Evolutionary conservation across 92 coral and sea anemone species (phyloP), one percentile per base, ranked within the genome.

Genomic region (Pocillopora grandis): DNA sequence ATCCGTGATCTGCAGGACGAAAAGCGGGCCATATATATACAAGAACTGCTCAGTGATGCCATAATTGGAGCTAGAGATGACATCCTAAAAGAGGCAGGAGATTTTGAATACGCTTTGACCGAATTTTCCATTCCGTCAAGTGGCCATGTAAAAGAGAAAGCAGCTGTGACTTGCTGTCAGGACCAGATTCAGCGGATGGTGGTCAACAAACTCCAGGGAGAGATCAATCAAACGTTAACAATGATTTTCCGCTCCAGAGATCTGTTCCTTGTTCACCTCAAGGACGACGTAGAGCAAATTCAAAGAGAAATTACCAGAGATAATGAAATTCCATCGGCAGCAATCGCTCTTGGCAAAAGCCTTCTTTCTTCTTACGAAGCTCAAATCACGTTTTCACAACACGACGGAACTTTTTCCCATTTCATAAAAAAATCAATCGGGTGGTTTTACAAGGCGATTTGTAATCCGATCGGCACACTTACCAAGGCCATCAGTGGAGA

Each of bases 151-250:
- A 58, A 36, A 9, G 80, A 81, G 6, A 61, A 80, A 14, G 85
- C 82, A 33, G 94, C 92, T 13, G 84, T 80, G 11, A 78, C n/a
- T 11, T 80, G 62, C 52, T 91, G 94, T 66, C 86, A 71, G 3
- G 67, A 71, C 35, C 94, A 91, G 33, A 75, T 91, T 52, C 67
- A 85, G 48, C 70, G 87, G n/a, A 85, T 91, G 92, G 94, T 91
- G 33, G 62, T 81, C 55, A 88, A 88, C 81, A 89, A 86, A 73
- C 84, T 91, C n/a, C 79, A 74, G 58, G 68, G 71, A 21, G 69
- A 75, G 15, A 36, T 91, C 19, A 82, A 81, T 56, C 76, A 67
- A 42, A 85, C 58, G 16, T 75, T 91, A 62, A 33, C 6, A 49
- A 33, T 57, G 77, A 88, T 91, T 81, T 91, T 91, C 23, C 63